Conservation (phyloP, 2,113 vertebrate genomes). For the Grammomys surdaster region DNA sequence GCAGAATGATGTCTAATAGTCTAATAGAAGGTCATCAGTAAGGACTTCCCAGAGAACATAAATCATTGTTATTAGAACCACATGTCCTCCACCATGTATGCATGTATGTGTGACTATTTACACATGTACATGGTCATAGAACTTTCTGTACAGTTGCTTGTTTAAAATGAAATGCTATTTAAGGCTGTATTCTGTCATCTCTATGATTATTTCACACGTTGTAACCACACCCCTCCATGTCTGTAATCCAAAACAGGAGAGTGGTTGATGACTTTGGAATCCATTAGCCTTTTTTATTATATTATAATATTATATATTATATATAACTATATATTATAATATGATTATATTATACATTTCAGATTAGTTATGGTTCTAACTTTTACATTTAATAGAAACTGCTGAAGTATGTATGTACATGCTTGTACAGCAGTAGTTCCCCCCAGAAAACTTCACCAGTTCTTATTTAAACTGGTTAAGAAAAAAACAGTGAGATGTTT, state of each 20-base stretch:
- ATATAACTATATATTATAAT: background rate
- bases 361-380: conserved; percentile 69
- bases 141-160: conserved; percentile 70
- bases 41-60: conserved; percentile 68
- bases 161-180: conserved; percentile 76
- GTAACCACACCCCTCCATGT: conserved; percentile 57
- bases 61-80: conserved; percentile 73
- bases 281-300: conserved; percentile 72
- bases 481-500: background rate
- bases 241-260: conserved; percentile 72
- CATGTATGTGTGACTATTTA: background rate
- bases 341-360: conserved; percentile 34
- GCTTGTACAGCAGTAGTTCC: background rate
- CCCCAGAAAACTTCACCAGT: background rate
- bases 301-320: background rate
- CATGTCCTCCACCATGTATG: background rate
- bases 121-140: conserved; percentile 14
- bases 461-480: conserved; percentile 6
- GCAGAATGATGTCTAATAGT: conserved; percentile 1
- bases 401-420: background rate
- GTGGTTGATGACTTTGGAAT: conserved; percentile 63
- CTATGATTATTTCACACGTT: conserved; percentile 47
- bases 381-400: conserved; percentile 71
- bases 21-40: conserved; percentile 73
- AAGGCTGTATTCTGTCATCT: conserved; percentile 62